Conservation (phyloP, 2,888 invertebrate genomes). For the Yponomeuta cagnagella region DNA sequence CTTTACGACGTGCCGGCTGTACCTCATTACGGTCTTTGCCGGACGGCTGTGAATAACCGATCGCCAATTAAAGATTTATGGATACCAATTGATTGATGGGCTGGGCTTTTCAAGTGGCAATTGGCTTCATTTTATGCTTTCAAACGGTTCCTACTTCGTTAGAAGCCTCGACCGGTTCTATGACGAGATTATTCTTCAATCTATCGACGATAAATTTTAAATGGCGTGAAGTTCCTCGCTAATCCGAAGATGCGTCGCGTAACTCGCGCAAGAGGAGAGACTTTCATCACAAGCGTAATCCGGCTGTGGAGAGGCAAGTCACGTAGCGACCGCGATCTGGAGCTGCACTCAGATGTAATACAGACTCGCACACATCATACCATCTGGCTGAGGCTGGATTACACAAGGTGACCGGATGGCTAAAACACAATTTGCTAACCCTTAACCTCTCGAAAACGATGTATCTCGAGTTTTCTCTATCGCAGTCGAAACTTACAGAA, state of each 20-base stretch:
- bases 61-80: conserved; percentile 5
- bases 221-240: neutral
- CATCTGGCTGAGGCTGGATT: too few species aligned
- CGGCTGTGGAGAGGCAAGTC: neutral
- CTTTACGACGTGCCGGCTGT: conserved; percentile 23
- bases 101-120: neutral
- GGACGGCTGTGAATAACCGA: neutral
- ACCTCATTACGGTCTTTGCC: conserved; percentile 2
- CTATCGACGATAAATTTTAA: too few species aligned
- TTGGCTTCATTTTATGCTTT: neutral
- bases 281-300: neutral
- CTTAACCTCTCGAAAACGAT: too few species aligned
- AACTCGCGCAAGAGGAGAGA: neutral
- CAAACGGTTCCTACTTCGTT: neutral
- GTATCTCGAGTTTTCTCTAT: too few species aligned
- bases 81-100: neutral
- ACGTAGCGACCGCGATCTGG: neutral
- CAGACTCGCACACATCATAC: neutral
- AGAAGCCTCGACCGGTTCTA: neutral
- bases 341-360: neutral
- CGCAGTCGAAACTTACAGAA: too few species aligned
- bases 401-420: too few species aligned
- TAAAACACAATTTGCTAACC: too few species aligned
- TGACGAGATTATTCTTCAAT: neutral
- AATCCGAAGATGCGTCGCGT: neutral